A percentile compares a stretch with the other conserved stretches of the same genome.
Conservation (phyloP, 2,888 invertebrate genomes). For the Temnothorax rugatulus region DNA sequence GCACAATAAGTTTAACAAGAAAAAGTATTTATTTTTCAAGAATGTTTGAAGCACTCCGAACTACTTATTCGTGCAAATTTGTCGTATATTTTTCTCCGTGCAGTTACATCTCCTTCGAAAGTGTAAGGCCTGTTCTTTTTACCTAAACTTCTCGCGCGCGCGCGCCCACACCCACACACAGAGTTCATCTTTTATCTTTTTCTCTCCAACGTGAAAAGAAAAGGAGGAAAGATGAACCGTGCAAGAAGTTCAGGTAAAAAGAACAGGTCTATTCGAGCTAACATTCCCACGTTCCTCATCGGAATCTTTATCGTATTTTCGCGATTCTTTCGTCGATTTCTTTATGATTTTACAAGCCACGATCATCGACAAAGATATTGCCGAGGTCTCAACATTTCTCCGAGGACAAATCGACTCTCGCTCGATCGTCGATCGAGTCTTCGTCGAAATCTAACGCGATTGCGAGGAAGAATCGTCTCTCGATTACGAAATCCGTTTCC, state of each 20-base stretch:
- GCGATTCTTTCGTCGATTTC: not conserved
- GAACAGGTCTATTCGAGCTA: not conserved
- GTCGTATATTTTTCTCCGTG: not conserved
- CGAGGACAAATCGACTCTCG: not conserved
- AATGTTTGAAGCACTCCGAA: not conserved
- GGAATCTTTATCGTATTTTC: not conserved
- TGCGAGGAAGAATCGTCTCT: not conserved
- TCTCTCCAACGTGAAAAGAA: too few relatives aligned
- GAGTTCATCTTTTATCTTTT: too few relatives aligned
- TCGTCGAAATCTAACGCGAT: conserved; percentile 13
- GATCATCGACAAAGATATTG: not conserved
- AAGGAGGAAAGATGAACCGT: too few relatives aligned
- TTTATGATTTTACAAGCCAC: too few relatives aligned
- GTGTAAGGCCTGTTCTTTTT: too few relatives aligned
- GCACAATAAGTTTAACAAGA: not conserved
- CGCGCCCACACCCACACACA: too few relatives aligned
- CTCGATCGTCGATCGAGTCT: not conserved
- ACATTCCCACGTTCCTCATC: not conserved
- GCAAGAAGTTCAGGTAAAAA: too few relatives aligned
- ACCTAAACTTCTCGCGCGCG: too few relatives aligned
- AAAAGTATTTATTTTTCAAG: not conserved
- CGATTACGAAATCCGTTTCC: conserved; percentile 11
- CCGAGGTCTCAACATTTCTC: not conserved
- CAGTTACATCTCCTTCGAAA: conserved; percentile 2
- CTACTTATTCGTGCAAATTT: not conserved